Evolutionary conservation across 2,797 vertebrate species (phyloP).

Genomic region (Sebastes trivittatus): DNA sequence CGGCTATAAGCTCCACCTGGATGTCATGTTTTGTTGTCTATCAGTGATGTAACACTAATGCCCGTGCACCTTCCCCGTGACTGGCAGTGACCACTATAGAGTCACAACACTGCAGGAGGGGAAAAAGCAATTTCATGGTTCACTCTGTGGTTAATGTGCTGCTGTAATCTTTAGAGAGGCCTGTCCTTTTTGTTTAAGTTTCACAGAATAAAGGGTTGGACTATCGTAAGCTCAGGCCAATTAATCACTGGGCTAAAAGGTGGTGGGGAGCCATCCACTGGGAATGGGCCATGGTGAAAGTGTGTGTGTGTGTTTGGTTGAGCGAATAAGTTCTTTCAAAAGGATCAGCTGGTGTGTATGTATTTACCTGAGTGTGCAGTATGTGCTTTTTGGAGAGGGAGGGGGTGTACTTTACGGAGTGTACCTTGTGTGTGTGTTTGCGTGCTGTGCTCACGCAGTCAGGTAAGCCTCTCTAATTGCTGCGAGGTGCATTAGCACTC

Average conservation of each 20-base stretch:
- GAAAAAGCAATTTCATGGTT: constrained; percentile 90
- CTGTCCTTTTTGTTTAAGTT: constrained; percentile 85
- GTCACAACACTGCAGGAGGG: constrained; percentile 81
- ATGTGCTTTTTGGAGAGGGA: constrained; percentile 4
- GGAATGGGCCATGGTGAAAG: constrained; percentile 32
- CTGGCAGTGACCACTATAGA: constrained; percentile 66
- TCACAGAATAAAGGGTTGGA: constrained; percentile 82
- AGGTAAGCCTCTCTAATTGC: constrained; percentile 83
- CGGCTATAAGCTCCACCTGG: constrained; percentile 21
- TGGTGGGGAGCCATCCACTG: constrained; percentile 58
- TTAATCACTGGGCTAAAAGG: constrained; percentile 79
- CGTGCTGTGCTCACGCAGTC: constrained; percentile 72
- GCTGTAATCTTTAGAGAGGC: constrained; percentile 83
- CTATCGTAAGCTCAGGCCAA: constrained; percentile 78
- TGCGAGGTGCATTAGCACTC: constrained; percentile 83
- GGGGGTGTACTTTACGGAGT: constrained; percentile 44
- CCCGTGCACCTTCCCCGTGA: constrained; percentile 50
- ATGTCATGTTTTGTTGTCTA: constrained; percentile 61
- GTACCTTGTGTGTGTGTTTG: constrained; percentile 57
- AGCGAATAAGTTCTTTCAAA: constrained; percentile 36
- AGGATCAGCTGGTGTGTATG: constrained; percentile 55
- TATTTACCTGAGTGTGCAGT: constrained; percentile 46
- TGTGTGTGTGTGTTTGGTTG: constrained; percentile 28
- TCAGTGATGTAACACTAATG: constrained; percentile 76
- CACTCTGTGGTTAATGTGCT: constrained; percentile 79